Conservation (phyloP, 2,888 invertebrate species). For the Myathropa florea region DNA sequence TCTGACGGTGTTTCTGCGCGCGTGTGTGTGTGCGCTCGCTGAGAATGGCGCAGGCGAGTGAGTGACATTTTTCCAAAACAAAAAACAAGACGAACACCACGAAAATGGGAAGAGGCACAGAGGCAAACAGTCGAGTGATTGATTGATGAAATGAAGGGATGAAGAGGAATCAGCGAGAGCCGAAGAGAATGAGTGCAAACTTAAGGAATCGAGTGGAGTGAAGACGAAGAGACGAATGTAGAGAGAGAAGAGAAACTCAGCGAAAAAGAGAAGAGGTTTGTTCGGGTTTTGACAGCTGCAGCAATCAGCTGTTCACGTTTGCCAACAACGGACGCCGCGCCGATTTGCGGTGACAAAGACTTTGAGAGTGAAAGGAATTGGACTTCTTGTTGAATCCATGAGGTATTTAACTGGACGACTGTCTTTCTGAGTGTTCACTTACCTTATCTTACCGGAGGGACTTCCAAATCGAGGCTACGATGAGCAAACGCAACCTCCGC, state of each 20-base stretch:
- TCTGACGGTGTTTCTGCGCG: not conserved
- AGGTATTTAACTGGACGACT: too few relatives aligned
- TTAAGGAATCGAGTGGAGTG: not conserved
- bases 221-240: not conserved
- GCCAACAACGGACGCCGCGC: not conserved
- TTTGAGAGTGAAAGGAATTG: not conserved
- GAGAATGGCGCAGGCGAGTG: conserved; percentile 58
- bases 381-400: too few relatives aligned
- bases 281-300: not conserved
- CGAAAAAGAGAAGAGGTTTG: conserved; percentile 20
- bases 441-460: too few relatives aligned
- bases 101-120: not conserved
- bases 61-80: conserved; percentile 11
- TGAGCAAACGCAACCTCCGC: too few relatives aligned
- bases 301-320: conserved; percentile 41
- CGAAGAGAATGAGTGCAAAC: not conserved
- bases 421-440: too few relatives aligned
- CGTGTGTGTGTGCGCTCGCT: not conserved
- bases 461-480: too few relatives aligned
- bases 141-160: not conserved
- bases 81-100: not conserved
- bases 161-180: not conserved
- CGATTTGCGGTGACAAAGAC: not conserved
- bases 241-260: conserved; percentile 55
- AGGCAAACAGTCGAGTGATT: not conserved